A percentile compares a stretch with the other conserved stretches of the same genome.
phyloP scores from a whole-genome alignment of 2,888 invertebrate genomes.

The Ectemnius lituratus region DNA sequence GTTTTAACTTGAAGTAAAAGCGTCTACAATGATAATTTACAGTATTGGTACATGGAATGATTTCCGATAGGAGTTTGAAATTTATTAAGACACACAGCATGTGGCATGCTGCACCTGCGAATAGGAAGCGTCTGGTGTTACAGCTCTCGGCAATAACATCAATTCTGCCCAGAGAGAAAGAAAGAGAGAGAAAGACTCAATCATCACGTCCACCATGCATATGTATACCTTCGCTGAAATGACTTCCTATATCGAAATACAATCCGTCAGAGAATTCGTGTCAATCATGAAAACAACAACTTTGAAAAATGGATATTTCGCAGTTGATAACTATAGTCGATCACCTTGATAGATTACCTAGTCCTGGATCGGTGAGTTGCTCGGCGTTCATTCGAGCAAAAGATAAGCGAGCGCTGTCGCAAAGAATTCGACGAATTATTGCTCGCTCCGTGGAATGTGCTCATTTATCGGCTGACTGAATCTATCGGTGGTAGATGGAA shows the following conservation, averaged over 20 bases:
- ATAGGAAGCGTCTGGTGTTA: not conserved
- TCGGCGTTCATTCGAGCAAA: no score
- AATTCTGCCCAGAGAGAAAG: slow-evolving; percentile 2
- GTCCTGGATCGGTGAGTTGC: no score
- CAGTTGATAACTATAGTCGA: slow-evolving; percentile 14
- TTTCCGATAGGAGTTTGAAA: no score
- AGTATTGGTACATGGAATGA: no score
- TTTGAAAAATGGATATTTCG: slow-evolving; percentile 9
- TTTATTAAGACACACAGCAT: not conserved
- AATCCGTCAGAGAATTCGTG: slow-evolving; percentile 13
- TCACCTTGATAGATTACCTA: no score
- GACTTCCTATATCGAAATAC: slow-evolving; percentile 35
- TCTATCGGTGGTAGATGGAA: no score
- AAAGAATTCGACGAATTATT: no score
- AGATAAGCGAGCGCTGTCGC: no score
- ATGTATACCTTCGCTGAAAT: slow-evolving; percentile 33
- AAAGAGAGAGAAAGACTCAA: slow-evolving; percentile 39
- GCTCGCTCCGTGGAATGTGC: no score
- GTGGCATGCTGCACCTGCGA: not conserved
- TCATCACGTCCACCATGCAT: slow-evolving; percentile 46
- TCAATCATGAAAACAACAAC: slow-evolving; percentile 14
- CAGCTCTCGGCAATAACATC: slow-evolving; percentile 26
- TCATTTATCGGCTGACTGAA: no score
- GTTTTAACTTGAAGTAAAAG: no score
- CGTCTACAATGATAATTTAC: no score